A percentile compares a stretch with the other conserved stretches of the same genome.
Evolutionary conservation across 2,797 vertebrate genomes (phyloP).

Genomic region (Glyptemys insculpta): DNA sequence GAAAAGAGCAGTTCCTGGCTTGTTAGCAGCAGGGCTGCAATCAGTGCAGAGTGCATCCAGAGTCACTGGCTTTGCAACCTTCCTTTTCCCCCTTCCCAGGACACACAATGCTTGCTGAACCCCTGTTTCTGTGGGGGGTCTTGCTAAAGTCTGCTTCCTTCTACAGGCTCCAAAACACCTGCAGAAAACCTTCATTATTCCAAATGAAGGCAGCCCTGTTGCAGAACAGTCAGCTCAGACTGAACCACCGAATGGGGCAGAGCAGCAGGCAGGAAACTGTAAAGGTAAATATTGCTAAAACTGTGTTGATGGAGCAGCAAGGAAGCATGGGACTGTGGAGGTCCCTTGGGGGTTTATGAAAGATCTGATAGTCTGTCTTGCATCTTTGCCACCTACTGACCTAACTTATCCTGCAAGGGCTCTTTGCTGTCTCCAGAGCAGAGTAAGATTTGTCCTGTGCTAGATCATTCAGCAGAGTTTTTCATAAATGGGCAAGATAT

Average conservation of each 20-base stretch:
- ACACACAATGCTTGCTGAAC: background rate
- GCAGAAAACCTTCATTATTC: background rate
- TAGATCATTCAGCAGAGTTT: background rate
- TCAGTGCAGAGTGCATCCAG: background rate
- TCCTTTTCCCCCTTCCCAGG: background rate
- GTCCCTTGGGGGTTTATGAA: fast-evolving
- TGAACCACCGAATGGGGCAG: background rate
- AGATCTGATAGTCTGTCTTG: background rate
- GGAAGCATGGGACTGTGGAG: background rate
- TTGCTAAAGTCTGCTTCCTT: background rate
- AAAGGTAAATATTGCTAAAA: conserved; percentile 28
- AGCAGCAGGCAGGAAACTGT: background rate
- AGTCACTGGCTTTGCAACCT: background rate
- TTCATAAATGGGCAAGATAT: background rate
- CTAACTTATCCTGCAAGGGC: background rate
- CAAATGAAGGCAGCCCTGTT: background rate
- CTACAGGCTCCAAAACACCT: conserved; percentile 51
- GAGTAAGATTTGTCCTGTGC: background rate
- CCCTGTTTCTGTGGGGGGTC: background rate
- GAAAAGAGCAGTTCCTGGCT: background rate
- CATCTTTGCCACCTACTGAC: background rate
- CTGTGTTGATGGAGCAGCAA: background rate
- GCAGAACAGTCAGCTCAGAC: background rate
- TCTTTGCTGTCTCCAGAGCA: background rate
- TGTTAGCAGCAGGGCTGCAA: background rate